Evolutionary conservation across 1,140 invertebrate genomes (phyloP), one percentile per base, ranked within the genome.

Genomic region (Hycleus cichorii): DNA sequence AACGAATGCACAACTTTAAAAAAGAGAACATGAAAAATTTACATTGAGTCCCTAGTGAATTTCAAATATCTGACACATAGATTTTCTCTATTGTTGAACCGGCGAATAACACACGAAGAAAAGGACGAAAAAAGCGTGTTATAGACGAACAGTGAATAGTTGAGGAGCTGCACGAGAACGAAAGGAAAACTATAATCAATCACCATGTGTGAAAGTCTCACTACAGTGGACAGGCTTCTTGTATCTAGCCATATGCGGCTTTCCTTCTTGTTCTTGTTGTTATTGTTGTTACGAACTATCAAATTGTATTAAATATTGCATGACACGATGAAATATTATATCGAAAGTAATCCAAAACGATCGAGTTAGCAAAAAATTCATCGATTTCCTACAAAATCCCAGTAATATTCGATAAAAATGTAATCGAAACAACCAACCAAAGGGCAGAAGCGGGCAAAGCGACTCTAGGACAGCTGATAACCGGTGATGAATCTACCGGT

Each of bases 301-400:
- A 42, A 46, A 53, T 53, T 53, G 51, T 53, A 53, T 53, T 45
- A 45, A 53, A 53, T 53, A 53, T 53, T 53, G 24, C n/a, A 53
- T 53, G 40, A 26, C 42, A 27, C 45, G 39, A 51, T 53, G 42
- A 53, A 53, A 53, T 45, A 53, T 53, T 5, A 7, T 5, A 32
- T 32, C 32, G 4, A 32, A 32, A 5, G 32, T 5, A 32, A 32
- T 32, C 7, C 32, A 5, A 32, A 32, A 32, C 32, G 2, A 5
- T 5, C 32, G 32, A 32, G 7, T 5, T 32, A 32, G 3, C 7
- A 32, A 32, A 32, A 4, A 7, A 32, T 5, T 32, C 4, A 32
- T 3, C 32, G 32, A 32, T 32, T 3, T 32, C 32, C 32, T 5
- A 5, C 7, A 3, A 32, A 7, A 32, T 5, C 32, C 4, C 32